Evolutionary conservation across 2,797 vertebrate species (phyloP).

Genomic region (Danio aesculapii): DNA sequence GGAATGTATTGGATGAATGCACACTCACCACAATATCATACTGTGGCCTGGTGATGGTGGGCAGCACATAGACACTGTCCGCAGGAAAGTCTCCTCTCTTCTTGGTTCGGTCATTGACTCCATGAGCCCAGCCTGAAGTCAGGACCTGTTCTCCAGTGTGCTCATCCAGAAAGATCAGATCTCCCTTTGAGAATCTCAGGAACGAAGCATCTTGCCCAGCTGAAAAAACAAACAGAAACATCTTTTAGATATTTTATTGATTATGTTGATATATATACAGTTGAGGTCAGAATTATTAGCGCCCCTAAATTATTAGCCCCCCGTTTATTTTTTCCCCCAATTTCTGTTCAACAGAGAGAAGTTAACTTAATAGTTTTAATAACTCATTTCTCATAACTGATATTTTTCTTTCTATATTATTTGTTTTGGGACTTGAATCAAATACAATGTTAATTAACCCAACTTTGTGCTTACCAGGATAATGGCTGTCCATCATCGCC

Average conservation of each 20-base stretch:
- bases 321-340: too few relatives aligned
- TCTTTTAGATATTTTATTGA: background rate
- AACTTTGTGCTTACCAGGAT: slow-evolving; percentile 81
- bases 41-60: slow-evolving; percentile 87
- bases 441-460: background rate
- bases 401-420: too few relatives aligned
- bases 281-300: too few relatives aligned
- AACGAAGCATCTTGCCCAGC: slow-evolving; percentile 88
- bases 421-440: background rate
- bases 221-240: slow-evolving; percentile 59
- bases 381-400: too few relatives aligned
- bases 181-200: slow-evolving; percentile 92
- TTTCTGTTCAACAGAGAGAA: too few relatives aligned
- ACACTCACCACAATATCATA: slow-evolving; percentile 90
- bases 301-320: too few relatives aligned
- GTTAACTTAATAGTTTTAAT: too few relatives aligned
- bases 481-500: slow-evolving; percentile 89
- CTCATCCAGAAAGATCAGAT: slow-evolving; percentile 92
- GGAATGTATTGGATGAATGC: background rate
- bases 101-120: slow-evolving; percentile 91
- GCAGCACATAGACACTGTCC: slow-evolving; percentile 92
- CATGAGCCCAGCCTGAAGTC: slow-evolving; percentile 93
- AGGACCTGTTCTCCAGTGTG: slow-evolving; percentile 93
- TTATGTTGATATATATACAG: background rate
- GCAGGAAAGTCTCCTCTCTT: slow-evolving; percentile 95